Base-by-base conservation (phyloP, 2,888 invertebrate genomes). In the Nomada goodeniana region DNA sequence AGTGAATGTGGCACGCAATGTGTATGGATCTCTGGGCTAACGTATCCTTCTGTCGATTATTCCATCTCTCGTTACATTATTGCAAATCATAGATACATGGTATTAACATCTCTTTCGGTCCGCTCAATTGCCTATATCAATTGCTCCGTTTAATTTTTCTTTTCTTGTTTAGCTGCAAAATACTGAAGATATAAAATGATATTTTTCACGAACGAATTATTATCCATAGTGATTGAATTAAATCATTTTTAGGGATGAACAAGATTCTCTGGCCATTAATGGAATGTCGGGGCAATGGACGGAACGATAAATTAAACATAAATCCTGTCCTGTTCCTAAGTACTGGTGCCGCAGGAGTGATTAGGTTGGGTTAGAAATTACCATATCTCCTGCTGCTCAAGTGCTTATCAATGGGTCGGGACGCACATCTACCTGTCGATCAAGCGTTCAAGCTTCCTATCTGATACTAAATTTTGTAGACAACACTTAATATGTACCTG, bases 331-430 rank as follows among this genome's bases (percentile, higher is more conserved):
- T 97, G 96, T 97, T 97, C 95, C 97, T 97, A 97, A 97, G 97
- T 97, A 97, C 97, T 97, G 97, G 97, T 97, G 97, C 97, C 97
- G 97, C 97, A 97, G 97, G 97, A 97, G 97, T 96, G 96, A 95
- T 95, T 95, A 94, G 92, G 91, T 94, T 93, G 92, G 91, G 88
- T 89, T 91, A 90, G 89, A 91, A 89, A 90, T 92, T 91, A 90
- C 92, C 92, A 92, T 94, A 94, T 96, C 97, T 97, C 97, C 97
- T 97, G 97, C 97, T 97, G 97, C 97, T 96, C 97, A 96, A 97
- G 97, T 97, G 97, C 97, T 97, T 97, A 97, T 97, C 97, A 97
- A 97, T 95, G 95, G 94, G 94, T 94, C 94, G 93, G 94, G 94
- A 93, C 91, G 89, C 91, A 89, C 92, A 90, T 85, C 93, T 78